phyloP scores from a whole-genome alignment of 2,797 vertebrate species.

The Sebastes diploproa region DNA sequence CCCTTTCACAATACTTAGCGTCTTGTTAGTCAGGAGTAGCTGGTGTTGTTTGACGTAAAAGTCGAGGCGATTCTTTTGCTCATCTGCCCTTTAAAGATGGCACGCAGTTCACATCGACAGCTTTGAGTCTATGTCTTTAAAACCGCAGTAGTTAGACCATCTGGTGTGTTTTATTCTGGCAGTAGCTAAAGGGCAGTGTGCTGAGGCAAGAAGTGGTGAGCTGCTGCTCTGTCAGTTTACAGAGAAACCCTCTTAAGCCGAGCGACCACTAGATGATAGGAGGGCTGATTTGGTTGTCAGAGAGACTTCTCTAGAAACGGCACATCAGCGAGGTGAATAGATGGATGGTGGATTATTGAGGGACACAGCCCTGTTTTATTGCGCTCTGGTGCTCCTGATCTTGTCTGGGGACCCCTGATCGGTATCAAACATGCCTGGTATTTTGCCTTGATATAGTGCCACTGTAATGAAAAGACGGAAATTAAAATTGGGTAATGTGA shows the following conservation, averaged over 20 bases:
- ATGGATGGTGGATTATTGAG: slow-evolving; percentile 2
- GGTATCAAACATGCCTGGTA: slow-evolving; percentile 13
- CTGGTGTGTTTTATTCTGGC: slow-evolving; percentile 57
- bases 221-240: slow-evolving; percentile 41
- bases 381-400: not conserved
- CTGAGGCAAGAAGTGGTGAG: slow-evolving; percentile 40
- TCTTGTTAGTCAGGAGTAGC: slow-evolving; percentile 39
- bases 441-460: not conserved
- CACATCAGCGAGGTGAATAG: slow-evolving; percentile 4
- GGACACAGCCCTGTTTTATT: slow-evolving; percentile 2
- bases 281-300: not conserved
- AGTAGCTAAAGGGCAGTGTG: slow-evolving; percentile 38
- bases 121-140: slow-evolving; percentile 15
- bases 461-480: slow-evolving; percentile 16
- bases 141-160: slow-evolving; percentile 47
- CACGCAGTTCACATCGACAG: slow-evolving; percentile 35
- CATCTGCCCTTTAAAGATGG: slow-evolving; percentile 54
- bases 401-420: not conserved
- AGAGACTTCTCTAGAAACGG: not conserved
- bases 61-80: slow-evolving; percentile 32
- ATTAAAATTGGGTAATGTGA: slow-evolving; percentile 27
- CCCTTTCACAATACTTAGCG: slow-evolving; percentile 25
- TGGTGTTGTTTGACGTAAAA: slow-evolving; percentile 37
- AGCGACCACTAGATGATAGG: slow-evolving; percentile 7
- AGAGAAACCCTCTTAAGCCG: slow-evolving; percentile 42